Evolutionary conservation across 1,140 invertebrate species (phyloP), one percentile per base, ranked within the genome.

Genomic region (Samia ricini): DNA sequence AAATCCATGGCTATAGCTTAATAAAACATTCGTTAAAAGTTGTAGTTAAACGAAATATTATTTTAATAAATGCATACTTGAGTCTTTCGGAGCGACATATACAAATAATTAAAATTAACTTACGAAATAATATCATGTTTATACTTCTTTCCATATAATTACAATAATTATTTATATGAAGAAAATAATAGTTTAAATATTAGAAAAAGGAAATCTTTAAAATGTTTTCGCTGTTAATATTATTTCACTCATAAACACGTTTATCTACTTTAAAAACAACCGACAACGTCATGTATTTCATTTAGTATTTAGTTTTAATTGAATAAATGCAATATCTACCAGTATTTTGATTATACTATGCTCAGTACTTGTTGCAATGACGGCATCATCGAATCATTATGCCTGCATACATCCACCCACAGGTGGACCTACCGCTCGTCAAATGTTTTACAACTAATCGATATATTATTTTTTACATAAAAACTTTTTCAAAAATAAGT

Each of bases 1-100:
- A 88, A 88, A 88, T 86, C 88, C 85, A 88, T 77, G 84, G 85
- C 83, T 88, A 90, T 90, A 90, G 85, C 88, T 88, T 88, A 88
- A 88, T 87, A 79, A 89, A 86, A 88, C 77, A 81, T 85, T 88
- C 84, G 85, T 90, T 90, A 83, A 85, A 90, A 86, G 74, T 88
- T 88, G 85, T 90, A 88, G 88, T 84, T 84, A 81, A 80, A 81
- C 81, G 81, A 88, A 83, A 72, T 81, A 85, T 88, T 90, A 90
- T 88, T 90, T 90, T 89, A 85, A 80, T 87, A 87, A 87, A 86
- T 57, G 84, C 83, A 80, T 85, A 85, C 76, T 80, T 74, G 77
- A 71, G 73, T 86, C 83, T 89, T 85, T 87, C 81, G 78, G 76
- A 88, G 79, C 76, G 78, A 89, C 79, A 83, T 89, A 84, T 89